These are phyloP conservation scores for Aradophagus sp. DNA, from an alignment of 1,140 invertebrate genomes.

Conservation along the genomic window DNA sequence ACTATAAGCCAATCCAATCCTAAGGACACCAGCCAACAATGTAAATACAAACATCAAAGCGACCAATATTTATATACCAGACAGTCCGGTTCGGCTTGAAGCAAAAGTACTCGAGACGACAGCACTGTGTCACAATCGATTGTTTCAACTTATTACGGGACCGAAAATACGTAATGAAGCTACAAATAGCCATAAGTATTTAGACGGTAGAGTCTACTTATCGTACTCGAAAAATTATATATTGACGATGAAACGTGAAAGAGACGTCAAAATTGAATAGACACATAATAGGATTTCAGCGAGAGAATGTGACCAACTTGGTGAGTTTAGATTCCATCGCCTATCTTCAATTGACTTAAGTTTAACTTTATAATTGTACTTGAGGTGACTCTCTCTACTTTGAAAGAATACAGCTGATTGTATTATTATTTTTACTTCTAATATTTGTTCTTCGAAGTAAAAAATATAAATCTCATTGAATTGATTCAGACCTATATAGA, in stretches of 20 bases:
- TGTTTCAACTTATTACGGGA: conserved; percentile 58
- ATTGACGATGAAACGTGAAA: no score
- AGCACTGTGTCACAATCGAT: conserved; percentile 15
- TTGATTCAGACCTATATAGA: no score
- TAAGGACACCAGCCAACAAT: conserved; percentile 1
- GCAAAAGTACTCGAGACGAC: conserved; percentile 19
- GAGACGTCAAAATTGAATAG: conserved; percentile 19
- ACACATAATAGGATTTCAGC: conserved; percentile 17
- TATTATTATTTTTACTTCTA: no score
- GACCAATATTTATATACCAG: conserved; percentile 32
- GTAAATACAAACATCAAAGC: conserved; percentile 24
- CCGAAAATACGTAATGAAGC: conserved; percentile 65
- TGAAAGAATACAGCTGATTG: no score
- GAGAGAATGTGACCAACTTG: conserved; percentile 36
- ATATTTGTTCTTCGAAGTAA: no score
- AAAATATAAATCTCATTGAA: no score
- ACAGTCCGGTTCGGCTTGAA: conserved; percentile 12
- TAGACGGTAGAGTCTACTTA: conserved; percentile 54
- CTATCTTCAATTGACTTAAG: no score
- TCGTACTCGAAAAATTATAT: conserved; percentile 51
- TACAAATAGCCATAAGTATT: conserved; percentile 61
- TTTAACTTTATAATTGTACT: no score
- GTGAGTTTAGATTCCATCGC: no score
- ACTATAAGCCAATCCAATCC: conserved; percentile 2
- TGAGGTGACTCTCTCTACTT: no score